Base-by-base conservation (phyloP, 2,888 invertebrate species). In the Drosophila mercatorum region DNA sequence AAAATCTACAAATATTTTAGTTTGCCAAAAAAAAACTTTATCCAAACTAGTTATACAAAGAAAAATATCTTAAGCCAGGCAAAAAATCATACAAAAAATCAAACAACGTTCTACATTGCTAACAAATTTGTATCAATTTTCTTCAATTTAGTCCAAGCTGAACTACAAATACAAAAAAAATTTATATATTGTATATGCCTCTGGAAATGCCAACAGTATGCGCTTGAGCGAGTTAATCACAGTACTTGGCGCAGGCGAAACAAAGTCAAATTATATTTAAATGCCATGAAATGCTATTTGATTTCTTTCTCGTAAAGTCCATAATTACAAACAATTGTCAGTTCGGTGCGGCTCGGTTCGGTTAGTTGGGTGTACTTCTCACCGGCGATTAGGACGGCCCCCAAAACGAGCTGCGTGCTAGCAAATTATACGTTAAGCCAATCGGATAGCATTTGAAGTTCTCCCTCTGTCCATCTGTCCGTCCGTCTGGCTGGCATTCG, bases 211-310 rank as follows among this genome's bases (percentile, higher is more conserved):
- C 47, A 64, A 31, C 8, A 44, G 31, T 14, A 46, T 52, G 38
- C 8, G 47, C 28, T 31, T 38, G 34, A 53, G 22, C 43, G 47
- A 68, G 59, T 52, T 87, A 83, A 83, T 66, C 71, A 83, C 67
- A 44, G 63, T 66, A 66, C 68, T 74, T 66, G 67, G 63, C 22
- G 65, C 58, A 59, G 67, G 38, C 68, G 68, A 83, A 72, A 83
- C 68, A 72, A 71, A 72, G 56, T 81, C 75, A 63, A 89, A 79
- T 84, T 84, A 87, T 63, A 76, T 79, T 84, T 88, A 88, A 85
- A 85, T 84, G 79, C 85, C 89, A 87, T 89, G 88, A 84, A 89
- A 87, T 81, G 82, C 57, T 75, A 73, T 87, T 87, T 89, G 85
- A 81, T 79, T 87, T 71, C 47, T 71, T 68, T 60, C 22, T 49